Evolutionary conservation across 37 sponge, comb jelly and placozoan species (phyloP), one percentile per base, ranked within the genome.

Genomic region (Lycopodina hypogea): DNA sequence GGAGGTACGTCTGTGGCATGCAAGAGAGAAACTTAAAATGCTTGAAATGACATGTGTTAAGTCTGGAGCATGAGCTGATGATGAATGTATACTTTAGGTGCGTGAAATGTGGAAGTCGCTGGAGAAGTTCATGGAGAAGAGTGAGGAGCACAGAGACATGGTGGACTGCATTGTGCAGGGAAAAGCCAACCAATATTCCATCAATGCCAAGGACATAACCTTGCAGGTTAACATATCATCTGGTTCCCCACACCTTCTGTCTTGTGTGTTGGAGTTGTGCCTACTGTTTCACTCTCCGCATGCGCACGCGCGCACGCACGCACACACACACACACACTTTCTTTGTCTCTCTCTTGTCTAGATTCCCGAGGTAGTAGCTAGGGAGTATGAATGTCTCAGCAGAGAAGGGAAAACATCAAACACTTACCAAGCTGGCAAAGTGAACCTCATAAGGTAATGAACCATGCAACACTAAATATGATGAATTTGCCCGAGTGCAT

Each of bases 361-460:
- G 83, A 82, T 88, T 41, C 78, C 83, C 30, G 83, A 88, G 9
- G 2, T 77, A 40, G 12, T 88, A 56, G 21, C 72, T 23, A 30
- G 36, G 33, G 60, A 74, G 38, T 86, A 74, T 68, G 81, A 80
- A 58, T 36, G 19, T 0, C 51, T 72, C 11, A 32, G 48, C 28
- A 69, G 75, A 42, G 68, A 79, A 78, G 81, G 89, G 9, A 73
- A 45, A 28, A 51, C 73, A 4, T 56, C 38, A 36, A 84, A 79
- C 75, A 73, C 80, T 18, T 84, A 84, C 50, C 57, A 79, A 24
- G 75, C 34, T 33, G 89, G 89, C 18, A 78, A 84, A 53, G 80
- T 84, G 37, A 83, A 84, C 64, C 39, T 89, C 22, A 11, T 74
- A 33, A 72, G 89, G 89, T 89, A n/a, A n/a, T n/a, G n/a, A n/a